Evolutionary conservation across 2,797 vertebrate species (phyloP).

Genomic region (Poeciliopsis presidionis): DNA sequence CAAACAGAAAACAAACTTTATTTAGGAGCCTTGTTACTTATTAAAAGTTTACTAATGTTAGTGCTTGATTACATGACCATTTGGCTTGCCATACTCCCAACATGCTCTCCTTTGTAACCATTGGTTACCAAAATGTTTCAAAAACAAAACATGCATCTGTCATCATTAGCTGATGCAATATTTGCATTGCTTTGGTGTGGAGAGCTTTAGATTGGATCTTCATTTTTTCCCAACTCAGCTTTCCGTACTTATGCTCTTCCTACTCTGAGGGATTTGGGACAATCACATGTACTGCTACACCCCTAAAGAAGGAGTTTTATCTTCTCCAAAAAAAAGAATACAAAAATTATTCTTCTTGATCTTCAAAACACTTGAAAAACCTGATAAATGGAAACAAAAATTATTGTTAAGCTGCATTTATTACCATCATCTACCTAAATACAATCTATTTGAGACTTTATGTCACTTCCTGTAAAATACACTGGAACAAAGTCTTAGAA

Average conservation of each 20-base stretch:
- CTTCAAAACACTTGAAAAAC: background rate
- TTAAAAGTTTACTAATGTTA: background rate
- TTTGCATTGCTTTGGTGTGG: conserved; percentile 1
- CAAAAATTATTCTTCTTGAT: background rate
- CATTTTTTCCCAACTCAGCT: background rate
- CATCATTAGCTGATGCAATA: background rate
- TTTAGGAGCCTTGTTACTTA: background rate
- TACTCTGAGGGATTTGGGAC: background rate
- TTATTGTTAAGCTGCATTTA: background rate
- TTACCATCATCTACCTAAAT: background rate
- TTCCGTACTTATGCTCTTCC: background rate
- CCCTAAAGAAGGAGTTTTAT: background rate
- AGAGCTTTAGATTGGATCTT: background rate
- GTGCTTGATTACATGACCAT: background rate
- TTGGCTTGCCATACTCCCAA: background rate
- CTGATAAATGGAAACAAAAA: background rate
- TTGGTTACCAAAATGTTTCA: background rate
- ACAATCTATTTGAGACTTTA: background rate
- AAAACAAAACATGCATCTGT: background rate
- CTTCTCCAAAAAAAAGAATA: background rate
- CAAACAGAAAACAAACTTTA: background rate
- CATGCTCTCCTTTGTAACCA: background rate
- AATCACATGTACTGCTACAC: background rate
- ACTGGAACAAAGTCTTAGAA: background rate
- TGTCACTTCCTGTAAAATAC: no score